Conservation (phyloP, 2,797 vertebrate genomes). For the Spea hammondii region DNA sequence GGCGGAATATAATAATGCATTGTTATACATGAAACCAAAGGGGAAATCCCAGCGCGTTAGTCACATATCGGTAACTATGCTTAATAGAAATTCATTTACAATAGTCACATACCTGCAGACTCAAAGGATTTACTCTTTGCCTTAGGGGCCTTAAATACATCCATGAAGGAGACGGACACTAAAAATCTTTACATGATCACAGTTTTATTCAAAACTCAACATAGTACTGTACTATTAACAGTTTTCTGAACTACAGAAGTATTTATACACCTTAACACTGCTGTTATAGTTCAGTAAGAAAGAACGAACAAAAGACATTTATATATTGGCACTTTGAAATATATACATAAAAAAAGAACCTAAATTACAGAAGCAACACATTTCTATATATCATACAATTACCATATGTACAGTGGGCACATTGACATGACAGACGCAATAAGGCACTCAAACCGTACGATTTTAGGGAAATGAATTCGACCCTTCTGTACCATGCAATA, state of each 20-base stretch:
- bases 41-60: too few relatives aligned
- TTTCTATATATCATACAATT: slow-evolving; percentile 51
- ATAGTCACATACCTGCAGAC: too few relatives aligned
- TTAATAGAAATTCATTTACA: too few relatives aligned
- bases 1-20: too few relatives aligned
- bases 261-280: background rate
- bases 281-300: background rate
- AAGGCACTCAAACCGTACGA: slow-evolving; percentile 41
- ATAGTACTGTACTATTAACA: background rate
- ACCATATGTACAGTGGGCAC: slow-evolving; percentile 58
- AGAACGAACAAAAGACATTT: slow-evolving; percentile 19
- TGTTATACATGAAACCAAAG: too few relatives aligned
- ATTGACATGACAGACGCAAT: slow-evolving; percentile 21
- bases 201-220: slow-evolving; percentile 44
- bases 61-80: too few relatives aligned
- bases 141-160: too few relatives aligned
- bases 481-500: too few relatives aligned
- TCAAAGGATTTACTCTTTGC: too few relatives aligned
- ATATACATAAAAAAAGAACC: slow-evolving; percentile 48
- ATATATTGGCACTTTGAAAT: slow-evolving; percentile 57
- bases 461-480: background rate
- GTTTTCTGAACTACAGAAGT: background rate
- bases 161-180: too few relatives aligned
- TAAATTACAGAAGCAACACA: slow-evolving; percentile 57
- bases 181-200: background rate